Base-by-base conservation (phyloP, 1,140 invertebrate species). In the Brachionus asplanchnoidis region DNA sequence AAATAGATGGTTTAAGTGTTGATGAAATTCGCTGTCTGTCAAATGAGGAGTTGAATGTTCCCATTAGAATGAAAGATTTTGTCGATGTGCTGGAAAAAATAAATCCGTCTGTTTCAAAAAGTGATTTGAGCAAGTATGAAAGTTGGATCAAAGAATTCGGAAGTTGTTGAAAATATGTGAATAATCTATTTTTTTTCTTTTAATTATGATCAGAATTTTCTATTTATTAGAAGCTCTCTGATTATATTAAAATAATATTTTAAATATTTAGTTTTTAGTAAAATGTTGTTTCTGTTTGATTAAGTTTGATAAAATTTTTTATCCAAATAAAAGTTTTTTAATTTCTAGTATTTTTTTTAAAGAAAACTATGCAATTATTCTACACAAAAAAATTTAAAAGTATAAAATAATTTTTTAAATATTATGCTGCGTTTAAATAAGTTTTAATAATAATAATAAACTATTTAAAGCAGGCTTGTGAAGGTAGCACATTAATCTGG, bases 61-160 rank as follows among this genome's bases (percentile, higher is more conserved):
- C 97, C 1, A 95, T 97, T 1, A 96, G 95, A 9, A 93, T 93
- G 85, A 92, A 93, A 86, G 97, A 99, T 91, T 98, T 99, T 90
- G 91, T 93, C 84, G 94, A 97, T 88, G 96, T 96, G 9, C 92
- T 98, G 32, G 92, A 93, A 85, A 96, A 96, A 89, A 97, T 97
- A 88, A 97, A 97, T 88, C 98, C 98, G 89, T 97, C 95, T 88
- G 97, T 99, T 6, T 96, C 95, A 5, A 93, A 94, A 88, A 94
- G 96, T 85, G 97, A 99, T 91, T 91, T 99, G 85, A 93, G 97
- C 86, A 97, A 97, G 90, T 99, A 99, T 91, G 94, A 97, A 87
- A 94, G 95, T 87, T 99, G 97, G 97, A 98, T 99, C 95, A 36
- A 60, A 82, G 50, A 82, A 23, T 82, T 60, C n/a, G 79, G 79